phyloP scores from a whole-genome alignment of 2,888 invertebrate species.

The Hypena proboscidalis region DNA sequence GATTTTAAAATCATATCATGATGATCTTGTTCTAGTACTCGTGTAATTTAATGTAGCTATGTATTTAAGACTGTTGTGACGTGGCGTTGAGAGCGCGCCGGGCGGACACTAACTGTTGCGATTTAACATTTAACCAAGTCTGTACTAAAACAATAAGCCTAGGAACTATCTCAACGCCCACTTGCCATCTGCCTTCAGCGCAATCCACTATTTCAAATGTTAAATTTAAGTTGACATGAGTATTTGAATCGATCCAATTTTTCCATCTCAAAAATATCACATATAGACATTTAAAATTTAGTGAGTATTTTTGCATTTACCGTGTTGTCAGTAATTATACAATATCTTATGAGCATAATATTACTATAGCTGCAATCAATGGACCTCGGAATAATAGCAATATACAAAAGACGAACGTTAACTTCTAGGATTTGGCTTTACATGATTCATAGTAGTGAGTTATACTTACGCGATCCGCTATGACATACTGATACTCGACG shows the following conservation, averaged over 20 bases:
- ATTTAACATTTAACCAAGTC: constrained; percentile 41
- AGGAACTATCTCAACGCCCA: constrained; percentile 29
- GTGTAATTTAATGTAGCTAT: constrained; percentile 65
- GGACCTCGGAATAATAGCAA: constrained; percentile 46
- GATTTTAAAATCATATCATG: constrained; percentile 77
- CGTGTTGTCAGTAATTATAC: constrained; percentile 41
- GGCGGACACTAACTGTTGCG: constrained; percentile 48
- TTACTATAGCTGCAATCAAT: constrained; percentile 40
- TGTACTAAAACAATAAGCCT: constrained; percentile 27
- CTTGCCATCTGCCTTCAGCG: constrained; percentile 47
- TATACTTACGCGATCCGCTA: constrained; percentile 60
- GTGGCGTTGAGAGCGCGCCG: constrained; percentile 41
- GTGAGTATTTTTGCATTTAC: constrained; percentile 61
- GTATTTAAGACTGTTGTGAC: constrained; percentile 53
- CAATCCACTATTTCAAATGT: constrained; percentile 38
- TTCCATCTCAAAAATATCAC: constrained; percentile 31
- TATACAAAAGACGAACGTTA: constrained; percentile 40
- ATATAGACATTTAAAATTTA: constrained; percentile 32
- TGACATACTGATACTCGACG: constrained; percentile 31
- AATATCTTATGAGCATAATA: constrained; percentile 59
- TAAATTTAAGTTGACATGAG: constrained; percentile 40
- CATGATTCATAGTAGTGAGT: constrained; percentile 47
- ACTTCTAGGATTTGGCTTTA: constrained; percentile 58
- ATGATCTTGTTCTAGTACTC: constrained; percentile 64
- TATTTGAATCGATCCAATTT: constrained; percentile 30